A percentile compares a stretch with the other conserved stretches of the same genome.
Evolutionary conservation across 1,140 invertebrate species (phyloP).

Genomic region (Vollenhovia emeryi): DNA sequence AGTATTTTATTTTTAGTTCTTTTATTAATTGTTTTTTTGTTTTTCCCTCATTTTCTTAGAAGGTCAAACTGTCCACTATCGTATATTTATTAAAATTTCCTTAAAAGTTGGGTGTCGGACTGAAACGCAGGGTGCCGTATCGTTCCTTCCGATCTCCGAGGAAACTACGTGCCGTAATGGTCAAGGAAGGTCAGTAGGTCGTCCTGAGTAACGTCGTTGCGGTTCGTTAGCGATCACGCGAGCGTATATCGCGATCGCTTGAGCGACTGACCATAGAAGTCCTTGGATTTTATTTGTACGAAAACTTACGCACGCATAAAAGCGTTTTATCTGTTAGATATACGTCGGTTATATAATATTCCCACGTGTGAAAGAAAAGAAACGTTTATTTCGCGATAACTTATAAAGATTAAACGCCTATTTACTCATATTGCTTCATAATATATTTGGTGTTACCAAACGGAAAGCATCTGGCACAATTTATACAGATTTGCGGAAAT

Average conservation of each 20-base stretch:
- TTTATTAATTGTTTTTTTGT: neutral
- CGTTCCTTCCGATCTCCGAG: constrained; percentile 63
- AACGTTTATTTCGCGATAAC: neutral
- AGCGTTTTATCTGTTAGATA: neutral
- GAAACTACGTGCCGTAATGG: constrained; percentile 63
- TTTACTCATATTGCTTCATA: neutral
- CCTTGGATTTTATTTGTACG: constrained; percentile 62
- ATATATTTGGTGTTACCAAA: neutral
- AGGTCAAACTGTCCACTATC: neutral
- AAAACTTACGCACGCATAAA: neutral
- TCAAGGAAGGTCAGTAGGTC: constrained; percentile 84
- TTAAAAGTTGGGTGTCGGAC: constrained; percentile 33
- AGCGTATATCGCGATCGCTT: constrained; percentile 74
- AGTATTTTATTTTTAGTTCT: neutral
- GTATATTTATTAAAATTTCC: constrained; percentile 16
- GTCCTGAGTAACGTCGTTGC: constrained; percentile 76
- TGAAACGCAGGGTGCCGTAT: constrained; percentile 58
- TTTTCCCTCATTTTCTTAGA: neutral
- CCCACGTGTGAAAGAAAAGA: neutral
- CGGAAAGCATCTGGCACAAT: neutral
- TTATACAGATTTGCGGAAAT: neutral
- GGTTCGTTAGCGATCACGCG: constrained; percentile 78
- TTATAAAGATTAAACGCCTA: neutral
- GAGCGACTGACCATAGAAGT: constrained; percentile 76
- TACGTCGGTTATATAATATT: neutral